These are phyloP conservation scores for Willowsia nigromaculata DNA, from an alignment of 2,888 invertebrate genomes.

Conservation along the genomic window DNA sequence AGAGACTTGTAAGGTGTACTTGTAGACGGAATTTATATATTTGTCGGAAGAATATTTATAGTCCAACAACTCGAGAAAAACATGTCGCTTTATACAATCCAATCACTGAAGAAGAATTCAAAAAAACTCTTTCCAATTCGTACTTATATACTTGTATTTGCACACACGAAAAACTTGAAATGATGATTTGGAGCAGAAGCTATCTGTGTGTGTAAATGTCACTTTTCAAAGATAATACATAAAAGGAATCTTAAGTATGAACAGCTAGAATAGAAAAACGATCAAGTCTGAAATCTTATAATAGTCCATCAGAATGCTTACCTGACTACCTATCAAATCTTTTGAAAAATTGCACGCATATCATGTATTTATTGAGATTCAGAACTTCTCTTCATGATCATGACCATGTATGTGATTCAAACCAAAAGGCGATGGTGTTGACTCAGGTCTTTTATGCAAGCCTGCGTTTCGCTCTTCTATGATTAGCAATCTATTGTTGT, in stretches of 20 bases:
- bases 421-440: constrained; percentile 21
- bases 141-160: background rate
- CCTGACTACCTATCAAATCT: background rate
- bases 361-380: background rate
- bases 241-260: background rate
- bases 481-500: constrained; percentile 12
- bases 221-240: background rate
- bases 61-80: constrained; percentile 6
- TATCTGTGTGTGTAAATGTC: background rate
- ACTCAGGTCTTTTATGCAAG: constrained; percentile 46
- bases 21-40: background rate
- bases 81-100: background rate
- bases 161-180: background rate
- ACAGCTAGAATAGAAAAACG: background rate
- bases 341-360: constrained; percentile 6
- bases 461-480: constrained; percentile 12
- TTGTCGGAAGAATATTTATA: constrained; percentile 5
- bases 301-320: background rate
- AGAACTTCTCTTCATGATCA: background rate
- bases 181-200: constrained; percentile 16
- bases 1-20: background rate
- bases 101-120: background rate
- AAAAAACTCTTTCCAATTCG: background rate
- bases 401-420: constrained; percentile 9
- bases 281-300: background rate